Base-by-base conservation (phyloP, 2,888 invertebrate species). In the Xiphydria camelus region DNA sequence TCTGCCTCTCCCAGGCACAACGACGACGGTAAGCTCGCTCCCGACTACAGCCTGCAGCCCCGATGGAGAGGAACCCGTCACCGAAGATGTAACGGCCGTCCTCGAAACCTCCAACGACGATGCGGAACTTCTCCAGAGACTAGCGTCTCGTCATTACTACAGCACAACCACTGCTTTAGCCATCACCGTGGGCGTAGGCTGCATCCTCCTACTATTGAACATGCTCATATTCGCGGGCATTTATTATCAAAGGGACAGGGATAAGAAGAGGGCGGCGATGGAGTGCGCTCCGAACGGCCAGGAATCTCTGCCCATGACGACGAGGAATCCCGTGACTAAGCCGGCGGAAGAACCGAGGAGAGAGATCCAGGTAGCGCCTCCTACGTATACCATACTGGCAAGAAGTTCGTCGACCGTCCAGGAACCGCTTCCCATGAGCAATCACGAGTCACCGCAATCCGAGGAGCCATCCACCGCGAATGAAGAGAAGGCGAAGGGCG, bases 141-240 rank as follows among this genome's bases (percentile, higher is more conserved):
- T 81, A 29, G 80, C 81, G 4, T 80, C 80, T 1, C 76, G 80
- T 32, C 82, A 80, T 62, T 82, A 81, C 64, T 81, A 82, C 66
- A 87, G 87, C 62, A 88, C 88, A 65, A 87, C 88, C 2, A 86
- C 88, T 31, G 89, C 89, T 2, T 78, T 89, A 37, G 88, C 88
- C 1, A 87, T 89, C 53, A 89, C 89, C 3, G 86, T 87, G 5
- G 87, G 87, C 5, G 85, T 88, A 1, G 88, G 87, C 9, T 87
- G 87, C 68, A 82, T 87, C 54, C 80, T 88, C 19, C 76, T 88
- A 15, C 82, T 87, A 2, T 79, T 88, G 17, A 87, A 88, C 71
- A 84, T 87, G 78, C 75, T 88, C 46, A 88, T 89, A 54, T 89
- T 88, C 65, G 88, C 89, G 1, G 89, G 88, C 2, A 87, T 87